Evolutionary conservation across 2,888 invertebrate species (phyloP).

Genomic region (Apotomis turbidana): DNA sequence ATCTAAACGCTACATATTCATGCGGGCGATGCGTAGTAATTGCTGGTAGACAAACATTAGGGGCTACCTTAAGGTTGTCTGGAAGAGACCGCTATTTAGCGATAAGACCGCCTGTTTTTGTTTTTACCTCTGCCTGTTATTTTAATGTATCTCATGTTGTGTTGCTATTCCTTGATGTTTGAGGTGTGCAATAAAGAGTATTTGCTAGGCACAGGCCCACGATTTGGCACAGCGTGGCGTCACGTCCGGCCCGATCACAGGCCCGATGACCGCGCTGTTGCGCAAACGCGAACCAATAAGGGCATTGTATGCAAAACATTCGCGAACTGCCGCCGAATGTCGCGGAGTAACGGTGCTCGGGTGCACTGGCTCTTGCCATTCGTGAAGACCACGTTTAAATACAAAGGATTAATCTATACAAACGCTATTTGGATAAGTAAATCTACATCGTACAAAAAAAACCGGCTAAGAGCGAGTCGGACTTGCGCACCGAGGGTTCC

Average conservation of each 20-base stretch:
- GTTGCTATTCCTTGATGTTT: no score
- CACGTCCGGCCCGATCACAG: slow-evolving; percentile 79
- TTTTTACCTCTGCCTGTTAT: no score
- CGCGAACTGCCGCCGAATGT: slow-evolving; percentile 52
- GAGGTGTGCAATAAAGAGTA: no score
- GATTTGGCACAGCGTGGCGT: slow-evolving; percentile 66
- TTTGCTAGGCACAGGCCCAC: slow-evolving; percentile 58
- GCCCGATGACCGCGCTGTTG: slow-evolving; percentile 71
- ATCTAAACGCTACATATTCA: slow-evolving; percentile 15
- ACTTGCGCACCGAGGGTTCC: no score
- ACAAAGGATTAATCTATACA: background rate
- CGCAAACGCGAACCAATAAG: slow-evolving; percentile 71
- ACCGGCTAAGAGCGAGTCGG: no score
- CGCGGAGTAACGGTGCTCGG: slow-evolving; percentile 51
- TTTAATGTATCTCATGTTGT: no score
- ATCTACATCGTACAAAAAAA: no score
- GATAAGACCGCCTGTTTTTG: no score
- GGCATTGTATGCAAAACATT: slow-evolving; percentile 81
- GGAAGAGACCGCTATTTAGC: no score
- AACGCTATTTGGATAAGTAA: background rate
- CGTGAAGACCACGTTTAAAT: background rate
- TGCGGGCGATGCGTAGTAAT: slow-evolving; percentile 18
- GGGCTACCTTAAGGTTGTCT: no score
- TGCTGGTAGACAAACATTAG: slow-evolving; percentile 17
- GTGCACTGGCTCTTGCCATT: slow-evolving; percentile 6